Conservation (phyloP, 2,797 vertebrate genomes). For the Parotocinclus haroldoi region DNA sequence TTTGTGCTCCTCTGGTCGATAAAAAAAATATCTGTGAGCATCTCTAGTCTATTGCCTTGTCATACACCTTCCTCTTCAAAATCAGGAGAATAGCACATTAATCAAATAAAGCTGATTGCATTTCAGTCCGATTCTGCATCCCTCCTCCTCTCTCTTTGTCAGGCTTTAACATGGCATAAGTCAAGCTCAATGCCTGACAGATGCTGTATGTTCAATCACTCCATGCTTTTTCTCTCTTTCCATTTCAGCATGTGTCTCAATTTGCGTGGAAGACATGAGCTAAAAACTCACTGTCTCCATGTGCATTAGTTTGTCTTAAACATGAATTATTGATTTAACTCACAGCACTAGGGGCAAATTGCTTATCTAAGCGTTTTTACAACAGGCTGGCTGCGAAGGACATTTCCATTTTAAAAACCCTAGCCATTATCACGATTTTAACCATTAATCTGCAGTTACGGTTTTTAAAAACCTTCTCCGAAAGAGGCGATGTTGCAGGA, state of each 20-base stretch:
- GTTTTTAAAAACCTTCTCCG: constrained; percentile 5
- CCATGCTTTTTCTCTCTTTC: constrained; percentile 52
- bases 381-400: constrained; percentile 25
- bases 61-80: constrained; percentile 39
- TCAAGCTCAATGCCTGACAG: not conserved
- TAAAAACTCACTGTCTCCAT: constrained; percentile 61
- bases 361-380: constrained; percentile 52
- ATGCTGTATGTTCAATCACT: not conserved
- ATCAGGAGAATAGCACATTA: constrained; percentile 38
- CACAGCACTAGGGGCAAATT: constrained; percentile 56
- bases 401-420: constrained; percentile 1
- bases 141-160: constrained; percentile 6
- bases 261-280: constrained; percentile 58
- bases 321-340: constrained; percentile 77
- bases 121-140: constrained; percentile 35
- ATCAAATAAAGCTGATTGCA: constrained; percentile 43
- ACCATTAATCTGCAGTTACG: constrained; percentile 1
- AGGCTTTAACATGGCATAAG: constrained; percentile 23
- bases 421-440: constrained; percentile 16
- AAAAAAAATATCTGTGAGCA: constrained; percentile 44
- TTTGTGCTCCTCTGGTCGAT: constrained; percentile 33
- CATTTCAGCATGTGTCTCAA: constrained; percentile 48
- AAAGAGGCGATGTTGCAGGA: constrained; percentile 8
- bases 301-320: constrained; percentile 73
- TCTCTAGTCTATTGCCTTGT: constrained; percentile 33